Evolutionary conservation across 2,797 vertebrate species (phyloP), one percentile per base, ranked within the genome.

Genomic region (Buphagus erythrorhynchus): DNA sequence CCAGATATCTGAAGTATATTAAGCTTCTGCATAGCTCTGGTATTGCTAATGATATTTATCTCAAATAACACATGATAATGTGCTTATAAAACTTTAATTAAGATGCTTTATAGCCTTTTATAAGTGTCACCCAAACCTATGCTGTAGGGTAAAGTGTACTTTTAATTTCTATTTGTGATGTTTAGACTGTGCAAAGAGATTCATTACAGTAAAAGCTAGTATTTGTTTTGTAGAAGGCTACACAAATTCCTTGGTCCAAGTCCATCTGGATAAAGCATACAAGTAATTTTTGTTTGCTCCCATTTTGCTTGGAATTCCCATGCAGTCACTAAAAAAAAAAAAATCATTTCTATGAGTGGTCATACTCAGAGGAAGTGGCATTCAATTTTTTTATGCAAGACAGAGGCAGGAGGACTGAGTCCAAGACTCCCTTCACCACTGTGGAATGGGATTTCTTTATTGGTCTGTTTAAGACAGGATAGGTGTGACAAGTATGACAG

Each of bases 41-140:
- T 66, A 79, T 52, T 74, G 42, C 67, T 81, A 82, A 72, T 58
- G 65, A 28, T 49, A 83, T 58, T 81, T 86, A 58, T 80, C 78
- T 83, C 86, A 95, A 94, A 84, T 61, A 79, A 48, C 20, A 11
- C 61, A 81, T 73, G 48, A 92, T 87, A 86, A 90, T 74, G 49
- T 94, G 59, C 76, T 62, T 68, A 78, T 90, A 92, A 95, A 94
- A 93, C 65, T 92, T 94, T 84, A 92, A 95, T 94, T 92, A 93
- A 82, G 76, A 82, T 94, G 55, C 20, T 86, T 94, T 88, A 89
- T 78, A 76, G 68, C 46, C 43, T 95, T 92, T 94, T 96, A 10
- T 16, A 74, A 86, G 65, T 49, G 58, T 66, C 82, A 93, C 40
- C 73, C 48, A 78, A 90, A 59, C 61, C 54, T 79, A 76, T 61